These are phyloP conservation scores for Pangasianodon hypophthalmus DNA, from an alignment of 2,113 vertebrate species.

Conservation along the genomic window DNA sequence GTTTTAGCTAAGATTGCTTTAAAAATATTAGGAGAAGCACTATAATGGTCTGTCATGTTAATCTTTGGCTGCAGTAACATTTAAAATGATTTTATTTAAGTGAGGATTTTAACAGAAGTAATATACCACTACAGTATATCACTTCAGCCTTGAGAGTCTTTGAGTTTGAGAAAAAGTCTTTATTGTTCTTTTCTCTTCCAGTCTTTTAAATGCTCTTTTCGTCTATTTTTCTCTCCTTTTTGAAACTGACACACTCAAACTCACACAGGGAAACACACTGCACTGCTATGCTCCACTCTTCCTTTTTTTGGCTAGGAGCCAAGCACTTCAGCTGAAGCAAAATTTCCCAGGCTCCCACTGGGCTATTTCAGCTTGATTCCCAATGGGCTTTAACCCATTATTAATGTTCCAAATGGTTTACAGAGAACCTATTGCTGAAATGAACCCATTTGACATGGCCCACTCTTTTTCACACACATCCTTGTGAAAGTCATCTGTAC, in stretches of 20 bases:
- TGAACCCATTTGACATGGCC: background rate
- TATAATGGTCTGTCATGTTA: background rate
- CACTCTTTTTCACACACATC: slow-evolving; percentile 48
- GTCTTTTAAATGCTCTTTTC: background rate
- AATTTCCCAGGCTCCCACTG: slow-evolving; percentile 78
- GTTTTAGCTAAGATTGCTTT: background rate
- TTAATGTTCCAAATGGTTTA: slow-evolving; percentile 72
- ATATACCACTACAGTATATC: background rate
- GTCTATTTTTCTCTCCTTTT: slow-evolving; percentile 53
- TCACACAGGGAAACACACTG: slow-evolving; percentile 30
- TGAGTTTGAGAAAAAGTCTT: background rate
- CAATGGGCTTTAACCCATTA: slow-evolving; percentile 76
- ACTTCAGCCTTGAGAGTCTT: background rate
- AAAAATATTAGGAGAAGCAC: background rate
- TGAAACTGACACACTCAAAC: background rate
- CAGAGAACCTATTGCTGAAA: background rate
- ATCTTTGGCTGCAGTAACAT: background rate
- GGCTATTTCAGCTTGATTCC: slow-evolving; percentile 77
- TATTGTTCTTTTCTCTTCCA: slow-evolving; percentile 1
- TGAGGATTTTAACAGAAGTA: background rate
- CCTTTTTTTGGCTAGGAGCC: slow-evolving; percentile 69
- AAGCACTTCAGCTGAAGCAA: slow-evolving; percentile 70
- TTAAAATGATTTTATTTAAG: background rate
- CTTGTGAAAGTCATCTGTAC: slow-evolving; percentile 43
- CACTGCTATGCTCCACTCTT: slow-evolving; percentile 33